Evolutionary conservation across 1,140 invertebrate genomes (phyloP), one percentile per base, ranked within the genome.

Genomic region (Tetranychus urticae): DNA sequence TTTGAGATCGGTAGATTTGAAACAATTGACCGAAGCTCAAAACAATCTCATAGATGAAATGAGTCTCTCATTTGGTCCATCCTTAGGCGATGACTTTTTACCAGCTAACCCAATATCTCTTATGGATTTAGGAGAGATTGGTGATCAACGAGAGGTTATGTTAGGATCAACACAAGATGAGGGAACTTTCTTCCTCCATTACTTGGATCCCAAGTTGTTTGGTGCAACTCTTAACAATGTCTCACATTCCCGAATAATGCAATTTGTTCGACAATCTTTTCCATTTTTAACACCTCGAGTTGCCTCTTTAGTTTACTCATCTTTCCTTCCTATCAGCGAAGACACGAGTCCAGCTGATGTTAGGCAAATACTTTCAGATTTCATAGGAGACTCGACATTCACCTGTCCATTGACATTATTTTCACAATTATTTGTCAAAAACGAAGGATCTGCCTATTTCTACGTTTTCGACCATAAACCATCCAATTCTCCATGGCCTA

Each of bases 131-230:
- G 64, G 60, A 5, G 23, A 61, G 12, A 36, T 59, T 65, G 31
- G 5, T 39, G 10, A 46, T 33, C 10, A 37, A 64, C 12, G 61
- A 63, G 47, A 60, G 64, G 82, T 96, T 64, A 74, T 97, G 23
- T 81, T 93, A 77, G 91, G 92, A 6, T 87, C 83, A 39, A 94
- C 94, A 69, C 82, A 82, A 2, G 89, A 97, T 71, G 92, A 97
- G 72, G 89, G 88, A 8, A 87, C 85, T 69, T 96, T 87, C 68
- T 96, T 93, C 69, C 86, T 92, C 58, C 36, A 39, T 31, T 60
- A 14, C 10, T 35, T 37, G 23, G 37, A 59, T 39, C 47, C 56
- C 1, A 56, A 50, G 36, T 58, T 62, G 31, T 48, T 59, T 47
- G 48, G 45, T 12, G n/a, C 14, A 10, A 52, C 12, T 13, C 33